Conservation (phyloP, 1,140 invertebrate species). For the Cheumatopsyche charites region DNA sequence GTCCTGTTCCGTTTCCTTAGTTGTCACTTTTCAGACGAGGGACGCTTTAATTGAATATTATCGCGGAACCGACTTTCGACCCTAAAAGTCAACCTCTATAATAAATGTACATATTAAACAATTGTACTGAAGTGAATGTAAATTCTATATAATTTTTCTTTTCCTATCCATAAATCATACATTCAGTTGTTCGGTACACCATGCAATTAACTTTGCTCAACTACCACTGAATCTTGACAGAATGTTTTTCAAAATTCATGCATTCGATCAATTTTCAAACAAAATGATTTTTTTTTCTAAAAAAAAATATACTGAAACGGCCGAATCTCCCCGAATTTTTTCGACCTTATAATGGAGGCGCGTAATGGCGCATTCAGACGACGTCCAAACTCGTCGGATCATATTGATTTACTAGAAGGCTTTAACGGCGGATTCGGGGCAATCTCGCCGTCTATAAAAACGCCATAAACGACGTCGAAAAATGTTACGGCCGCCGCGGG, state of each 20-base stretch:
- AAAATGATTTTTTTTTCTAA: no score
- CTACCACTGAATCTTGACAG: no score
- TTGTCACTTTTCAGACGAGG: slow-evolving; percentile 13
- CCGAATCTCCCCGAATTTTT: neutral
- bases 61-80: neutral
- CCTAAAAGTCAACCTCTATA: no score
- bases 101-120: no score
- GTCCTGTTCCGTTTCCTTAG: neutral
- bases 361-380: neutral
- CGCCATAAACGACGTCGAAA: slow-evolving; percentile 16
- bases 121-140: no score
- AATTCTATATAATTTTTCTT: no score
- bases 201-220: no score
- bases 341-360: neutral
- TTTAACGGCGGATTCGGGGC: slow-evolving; percentile 10
- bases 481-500: neutral
- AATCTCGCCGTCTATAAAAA: slow-evolving; percentile 1
- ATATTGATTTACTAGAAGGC: slow-evolving; percentile 17
- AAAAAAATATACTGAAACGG: no score
- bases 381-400: neutral
- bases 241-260: no score
- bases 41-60: slow-evolving; percentile 11
- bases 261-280: no score
- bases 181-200: no score
- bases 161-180: no score